Percentiles rank a stretch among this genome's conserved stretches.
phyloP scores from a whole-genome alignment of 2,113 vertebrate species.

The Hippocampus guttulatus region DNA sequence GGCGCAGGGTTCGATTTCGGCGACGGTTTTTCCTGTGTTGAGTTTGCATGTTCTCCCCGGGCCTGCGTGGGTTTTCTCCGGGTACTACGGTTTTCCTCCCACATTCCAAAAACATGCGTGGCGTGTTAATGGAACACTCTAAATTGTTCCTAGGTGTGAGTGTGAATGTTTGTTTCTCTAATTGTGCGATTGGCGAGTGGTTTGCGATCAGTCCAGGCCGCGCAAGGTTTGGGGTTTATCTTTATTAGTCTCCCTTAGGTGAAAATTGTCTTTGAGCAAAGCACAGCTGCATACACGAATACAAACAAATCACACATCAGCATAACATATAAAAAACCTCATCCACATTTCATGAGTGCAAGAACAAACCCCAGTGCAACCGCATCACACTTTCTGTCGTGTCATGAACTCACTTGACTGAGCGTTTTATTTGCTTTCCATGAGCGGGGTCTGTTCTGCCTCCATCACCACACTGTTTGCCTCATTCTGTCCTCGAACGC shows the following conservation, averaged over 20 bases:
- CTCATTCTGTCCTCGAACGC: constrained; percentile 8
- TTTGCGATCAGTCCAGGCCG: no score
- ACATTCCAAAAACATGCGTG: no score
- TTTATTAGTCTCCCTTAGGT: neutral
- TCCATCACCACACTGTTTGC: neutral
- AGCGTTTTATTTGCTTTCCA: no score
- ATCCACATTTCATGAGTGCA: neutral
- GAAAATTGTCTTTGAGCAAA: neutral
- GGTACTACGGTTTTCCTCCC: no score
- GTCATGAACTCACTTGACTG: neutral
- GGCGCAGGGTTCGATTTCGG: no score
- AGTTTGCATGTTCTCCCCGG: no score
- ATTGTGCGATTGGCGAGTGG: no score
- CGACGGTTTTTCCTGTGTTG: no score
- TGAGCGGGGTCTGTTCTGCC: neutral
- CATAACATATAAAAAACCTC: neutral
- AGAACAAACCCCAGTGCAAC: neutral
- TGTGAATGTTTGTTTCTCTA: no score
- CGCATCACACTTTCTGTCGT: neutral
- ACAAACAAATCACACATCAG: neutral
- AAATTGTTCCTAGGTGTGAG: no score
- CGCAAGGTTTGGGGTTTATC: neutral
- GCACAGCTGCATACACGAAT: neutral
- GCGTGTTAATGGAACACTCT: no score
- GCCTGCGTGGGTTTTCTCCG: no score